These are phyloP conservation scores for Phylloscopus collybita DNA, from an alignment of 2,797 vertebrate species.

Conservation along the genomic window DNA sequence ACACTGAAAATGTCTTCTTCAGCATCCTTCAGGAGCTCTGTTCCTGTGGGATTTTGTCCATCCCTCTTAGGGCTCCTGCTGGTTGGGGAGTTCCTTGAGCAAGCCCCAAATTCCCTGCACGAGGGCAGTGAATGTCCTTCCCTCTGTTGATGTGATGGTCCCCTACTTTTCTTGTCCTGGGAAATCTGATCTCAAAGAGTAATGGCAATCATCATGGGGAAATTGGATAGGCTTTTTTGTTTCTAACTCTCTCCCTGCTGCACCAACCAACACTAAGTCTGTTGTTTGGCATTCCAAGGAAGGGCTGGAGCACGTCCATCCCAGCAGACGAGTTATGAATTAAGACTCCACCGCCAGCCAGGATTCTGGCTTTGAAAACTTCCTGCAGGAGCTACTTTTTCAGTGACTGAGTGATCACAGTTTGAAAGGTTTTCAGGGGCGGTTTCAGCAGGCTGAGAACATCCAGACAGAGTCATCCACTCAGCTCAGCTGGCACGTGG, in stretches of 20 bases:
- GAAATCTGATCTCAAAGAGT: not conserved
- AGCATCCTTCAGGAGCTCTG: not conserved
- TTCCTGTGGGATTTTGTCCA: not conserved
- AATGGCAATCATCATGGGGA: not conserved
- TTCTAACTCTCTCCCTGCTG: not conserved
- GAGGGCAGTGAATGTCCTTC: not conserved
- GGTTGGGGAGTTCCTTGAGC: not conserved
- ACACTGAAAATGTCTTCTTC: not conserved
- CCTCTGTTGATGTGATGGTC: not conserved
- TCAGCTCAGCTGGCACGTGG: not conserved
- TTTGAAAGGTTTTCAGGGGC: not conserved
- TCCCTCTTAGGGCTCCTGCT: not conserved
- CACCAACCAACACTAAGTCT: not conserved
- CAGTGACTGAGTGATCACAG: not conserved
- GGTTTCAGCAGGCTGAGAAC: not conserved
- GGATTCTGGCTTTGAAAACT: not conserved
- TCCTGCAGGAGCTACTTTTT: not conserved
- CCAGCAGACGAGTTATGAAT: not conserved
- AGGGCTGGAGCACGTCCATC: not conserved
- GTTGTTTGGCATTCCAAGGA: not conserved
- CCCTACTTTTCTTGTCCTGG: not conserved
- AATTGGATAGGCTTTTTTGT: not conserved
- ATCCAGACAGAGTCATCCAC: not conserved
- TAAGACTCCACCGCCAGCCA: not conserved
- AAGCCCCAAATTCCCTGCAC: fast-evolving